phyloP scores from a whole-genome alignment of 37 sponge, comb jelly and placozoan genomes.

The Ephydatia muelleri region DNA sequence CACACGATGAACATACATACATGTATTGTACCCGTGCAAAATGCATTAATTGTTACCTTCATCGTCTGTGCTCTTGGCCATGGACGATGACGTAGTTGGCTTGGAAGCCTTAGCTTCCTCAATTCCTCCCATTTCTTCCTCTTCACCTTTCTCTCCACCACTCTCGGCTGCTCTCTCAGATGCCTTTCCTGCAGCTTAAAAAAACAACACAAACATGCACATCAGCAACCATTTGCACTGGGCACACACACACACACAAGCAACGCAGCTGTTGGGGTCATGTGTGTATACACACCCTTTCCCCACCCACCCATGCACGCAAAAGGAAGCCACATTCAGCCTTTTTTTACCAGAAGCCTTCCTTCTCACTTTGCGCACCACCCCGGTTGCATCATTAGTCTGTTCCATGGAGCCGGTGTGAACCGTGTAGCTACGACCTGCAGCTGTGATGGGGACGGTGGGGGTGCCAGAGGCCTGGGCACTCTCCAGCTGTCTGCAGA shows the following conservation, averaged over 20 bases:
- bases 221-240: too few relatives aligned
- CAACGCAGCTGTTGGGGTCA: too few relatives aligned
- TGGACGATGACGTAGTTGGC: not conserved
- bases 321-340: not conserved
- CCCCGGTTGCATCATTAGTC: slow-evolving; percentile 31
- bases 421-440: slow-evolving; percentile 52
- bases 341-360: not conserved
- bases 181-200: too few relatives aligned
- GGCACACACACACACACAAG: too few relatives aligned
- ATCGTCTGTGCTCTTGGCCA: not conserved
- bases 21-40: too few relatives aligned
- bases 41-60: too few relatives aligned
- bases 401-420: slow-evolving; percentile 62
- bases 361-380: slow-evolving; percentile 34
- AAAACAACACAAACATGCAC: too few relatives aligned
- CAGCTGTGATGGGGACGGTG: slow-evolving; percentile 24
- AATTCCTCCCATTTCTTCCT: not conserved
- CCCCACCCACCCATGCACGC: too few relatives aligned
- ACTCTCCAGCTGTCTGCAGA: slow-evolving; percentile 37
- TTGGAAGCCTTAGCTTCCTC: not conserved
- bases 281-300: too few relatives aligned
- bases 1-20: not conserved
- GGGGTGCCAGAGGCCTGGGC: not conserved
- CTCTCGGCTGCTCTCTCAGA: too few relatives aligned
- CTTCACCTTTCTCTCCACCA: too few relatives aligned